Percentiles rank a stretch among this genome's conserved stretches.
These are phyloP conservation scores for Drosophila lacicola DNA, from an alignment of 2,888 invertebrate species.

Conservation along the genomic window DNA sequence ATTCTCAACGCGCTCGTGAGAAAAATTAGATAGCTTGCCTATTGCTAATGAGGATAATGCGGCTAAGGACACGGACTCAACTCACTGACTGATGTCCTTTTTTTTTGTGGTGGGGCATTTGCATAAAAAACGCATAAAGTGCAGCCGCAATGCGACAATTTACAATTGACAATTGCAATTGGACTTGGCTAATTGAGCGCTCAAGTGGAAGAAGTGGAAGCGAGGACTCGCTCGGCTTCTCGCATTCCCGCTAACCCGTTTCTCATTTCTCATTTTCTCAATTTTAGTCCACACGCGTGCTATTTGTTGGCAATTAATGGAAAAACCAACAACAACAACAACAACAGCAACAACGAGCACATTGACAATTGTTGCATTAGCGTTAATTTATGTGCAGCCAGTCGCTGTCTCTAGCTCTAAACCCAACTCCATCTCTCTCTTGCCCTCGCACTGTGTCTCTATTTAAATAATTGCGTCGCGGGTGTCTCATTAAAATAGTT, in stretches of 20 bases:
- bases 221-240: conserved; percentile 1
- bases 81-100: conserved; percentile 31
- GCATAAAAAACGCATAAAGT: conserved; percentile 76
- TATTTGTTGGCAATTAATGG: conserved; percentile 76
- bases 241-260: no score
- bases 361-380: conserved; percentile 58
- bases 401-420: conserved; percentile 11
- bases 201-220: conserved; percentile 63
- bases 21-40: conserved; percentile 42
- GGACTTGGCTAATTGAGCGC: conserved; percentile 58
- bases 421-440: conserved; percentile 4
- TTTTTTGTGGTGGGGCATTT: conserved; percentile 41
- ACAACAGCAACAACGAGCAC: conserved; percentile 16
- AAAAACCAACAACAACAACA: conserved; percentile 23
- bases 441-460: conserved; percentile 1
- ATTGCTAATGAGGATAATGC: conserved; percentile 33
- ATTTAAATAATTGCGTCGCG: conserved; percentile 50
- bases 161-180: conserved; percentile 40
- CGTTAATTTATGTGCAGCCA: conserved; percentile 43
- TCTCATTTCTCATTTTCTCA: no score
- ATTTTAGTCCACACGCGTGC: conserved; percentile 34
- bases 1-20: conserved; percentile 44
- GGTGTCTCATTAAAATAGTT: conserved; percentile 56
- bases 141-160: conserved; percentile 28
- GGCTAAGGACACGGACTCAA: conserved; percentile 23